These are phyloP conservation scores for Crenuchus spilurus DNA, from an alignment of 2,797 vertebrate genomes.

Conservation along the genomic window DNA sequence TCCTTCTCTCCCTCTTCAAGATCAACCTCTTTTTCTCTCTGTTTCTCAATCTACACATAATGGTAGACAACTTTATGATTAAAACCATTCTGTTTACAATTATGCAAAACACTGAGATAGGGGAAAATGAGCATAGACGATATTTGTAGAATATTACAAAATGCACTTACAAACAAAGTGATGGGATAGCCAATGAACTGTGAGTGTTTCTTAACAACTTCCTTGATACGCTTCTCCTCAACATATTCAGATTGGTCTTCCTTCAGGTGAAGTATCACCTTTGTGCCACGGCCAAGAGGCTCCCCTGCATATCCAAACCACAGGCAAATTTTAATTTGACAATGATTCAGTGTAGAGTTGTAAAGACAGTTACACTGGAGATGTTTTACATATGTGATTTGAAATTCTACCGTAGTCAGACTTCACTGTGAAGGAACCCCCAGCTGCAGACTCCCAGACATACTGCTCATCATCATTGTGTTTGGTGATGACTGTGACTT, in stretches of 20 bases:
- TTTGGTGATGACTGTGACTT: slow-evolving; percentile 77
- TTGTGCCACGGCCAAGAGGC: slow-evolving; percentile 88
- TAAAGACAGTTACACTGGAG: slow-evolving; percentile 59
- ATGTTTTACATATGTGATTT: slow-evolving; percentile 46
- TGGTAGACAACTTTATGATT: not conserved
- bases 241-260: slow-evolving; percentile 90
- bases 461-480: slow-evolving; percentile 80
- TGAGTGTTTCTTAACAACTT: slow-evolving; percentile 94
- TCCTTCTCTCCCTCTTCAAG: slow-evolving; percentile 77
- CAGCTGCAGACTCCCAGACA: slow-evolving; percentile 80
- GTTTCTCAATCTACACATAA: slow-evolving; percentile 76
- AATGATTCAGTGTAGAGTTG: not conserved
- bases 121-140: not conserved
- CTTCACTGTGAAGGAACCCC: slow-evolving; percentile 75
- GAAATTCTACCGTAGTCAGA: slow-evolving; percentile 26
- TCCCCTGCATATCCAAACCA: slow-evolving; percentile 75
- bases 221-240: slow-evolving; percentile 87
- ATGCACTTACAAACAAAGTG: slow-evolving; percentile 87
- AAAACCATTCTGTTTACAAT: not conserved
- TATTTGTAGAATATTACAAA: not conserved
- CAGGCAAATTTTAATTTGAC: not conserved
- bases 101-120: not conserved
- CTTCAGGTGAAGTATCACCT: slow-evolving; percentile 90
- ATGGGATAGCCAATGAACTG: slow-evolving; percentile 97
- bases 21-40: slow-evolving; percentile 82